Evolutionary conservation across 2,888 invertebrate genomes (phyloP).

Genomic region (Epiblema foenella): DNA sequence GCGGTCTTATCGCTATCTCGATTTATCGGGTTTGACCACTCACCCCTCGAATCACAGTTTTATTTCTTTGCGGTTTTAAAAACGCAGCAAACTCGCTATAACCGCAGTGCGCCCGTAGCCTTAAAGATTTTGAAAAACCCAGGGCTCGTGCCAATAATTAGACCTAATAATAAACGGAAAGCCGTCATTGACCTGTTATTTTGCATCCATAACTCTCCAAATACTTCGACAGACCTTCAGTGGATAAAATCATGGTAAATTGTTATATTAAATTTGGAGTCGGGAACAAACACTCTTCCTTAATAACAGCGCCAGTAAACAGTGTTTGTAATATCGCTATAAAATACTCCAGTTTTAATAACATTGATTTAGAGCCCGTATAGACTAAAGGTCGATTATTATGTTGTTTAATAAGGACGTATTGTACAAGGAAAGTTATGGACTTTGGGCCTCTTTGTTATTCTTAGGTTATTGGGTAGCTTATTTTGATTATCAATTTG

Average conservation of each 20-base stretch:
- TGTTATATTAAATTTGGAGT: constrained; percentile 38
- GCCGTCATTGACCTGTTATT: too few relatives aligned
- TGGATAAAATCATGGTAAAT: constrained; percentile 37
- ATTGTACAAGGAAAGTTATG: background rate
- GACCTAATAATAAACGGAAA: background rate
- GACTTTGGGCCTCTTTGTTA: background rate
- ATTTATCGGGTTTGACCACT: too few relatives aligned
- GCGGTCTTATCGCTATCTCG: too few relatives aligned
- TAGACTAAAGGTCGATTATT: constrained; percentile 11
- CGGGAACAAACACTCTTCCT: constrained; percentile 28
- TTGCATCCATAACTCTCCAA: constrained; percentile 5
- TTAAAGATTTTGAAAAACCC: too few relatives aligned
- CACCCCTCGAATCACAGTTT: too few relatives aligned
- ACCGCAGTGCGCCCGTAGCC: too few relatives aligned
- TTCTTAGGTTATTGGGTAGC: background rate
- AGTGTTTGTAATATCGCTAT: constrained; percentile 27
- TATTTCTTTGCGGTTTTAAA: too few relatives aligned
- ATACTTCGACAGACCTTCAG: constrained; percentile 15
- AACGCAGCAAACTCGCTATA: too few relatives aligned
- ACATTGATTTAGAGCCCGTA: constrained; percentile 41
- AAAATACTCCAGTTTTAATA: constrained; percentile 38
- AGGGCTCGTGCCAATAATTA: too few relatives aligned
- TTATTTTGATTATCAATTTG: constrained; percentile 7
- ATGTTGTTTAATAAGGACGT: background rate
- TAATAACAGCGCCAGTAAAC: constrained; percentile 38